Base-by-base conservation (phyloP, 2,888 invertebrate species). In the Drosophila imparisetae region DNA sequence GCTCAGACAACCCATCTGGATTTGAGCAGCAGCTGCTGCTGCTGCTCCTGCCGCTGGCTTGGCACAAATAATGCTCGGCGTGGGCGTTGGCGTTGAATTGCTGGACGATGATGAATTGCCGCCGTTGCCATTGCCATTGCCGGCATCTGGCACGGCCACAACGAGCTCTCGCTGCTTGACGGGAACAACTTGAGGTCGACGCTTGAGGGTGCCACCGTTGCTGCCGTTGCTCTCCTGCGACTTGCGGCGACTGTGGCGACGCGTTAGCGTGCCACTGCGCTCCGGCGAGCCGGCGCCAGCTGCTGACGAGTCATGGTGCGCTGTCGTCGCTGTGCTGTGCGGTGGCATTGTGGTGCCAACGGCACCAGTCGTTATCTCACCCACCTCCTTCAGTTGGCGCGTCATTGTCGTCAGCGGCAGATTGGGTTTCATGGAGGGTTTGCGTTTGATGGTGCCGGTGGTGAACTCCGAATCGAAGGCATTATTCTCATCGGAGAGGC, bases 351-450 rank as follows among this genome's bases (percentile, higher is more conserved):
- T 52, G 4, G 76, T 62, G 48, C 54, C 63, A 5, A 65, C 57
- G 2, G 77, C 77, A 0, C 78, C 78, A 0, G 92, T 90, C 11
- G 92, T 93, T 4, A 96, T 96, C 90, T 97, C 97, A 2, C 96
- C 97, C 40, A 92, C 97, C 92, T 98, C 97, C 90, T 98, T 98
- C 67, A 98, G 93, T 90, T 97, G 97, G 18, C 98, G 94, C 2
- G 98, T 98, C 93, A 98, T 98, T 91, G 97, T 96, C 4, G 98
- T 98, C 75, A 98, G 92, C 0, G 98, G 98, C 57, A 98, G 95
- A 93, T 97, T 98, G 10, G 98, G 98, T 92, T 97, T 97, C 96
- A 97, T 96, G 24, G 97, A 97, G 0, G 98, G 98, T 92, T 98
- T 98, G 53, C 98, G 95, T 92, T 98, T 98, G 71, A 98, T 98